Conservation (phyloP, 2,888 invertebrate species). For the Pristionchus arcanus region DNA sequence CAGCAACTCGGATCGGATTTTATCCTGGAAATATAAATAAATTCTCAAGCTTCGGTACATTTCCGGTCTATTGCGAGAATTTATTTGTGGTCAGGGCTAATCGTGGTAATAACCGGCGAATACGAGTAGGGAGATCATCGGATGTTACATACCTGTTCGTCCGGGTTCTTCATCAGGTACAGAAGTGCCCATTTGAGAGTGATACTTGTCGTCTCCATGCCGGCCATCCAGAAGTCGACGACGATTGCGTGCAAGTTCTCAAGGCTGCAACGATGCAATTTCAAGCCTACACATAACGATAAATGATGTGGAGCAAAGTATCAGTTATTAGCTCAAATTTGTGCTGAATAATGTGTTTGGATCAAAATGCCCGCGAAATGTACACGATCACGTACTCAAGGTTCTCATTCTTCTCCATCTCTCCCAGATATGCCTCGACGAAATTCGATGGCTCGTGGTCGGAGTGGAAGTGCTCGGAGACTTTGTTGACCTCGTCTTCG, state of each 20-base stretch:
- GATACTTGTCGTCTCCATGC: slow-evolving; percentile 69
- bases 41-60: too few relatives aligned
- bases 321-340: background rate
- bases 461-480: background rate
- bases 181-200: slow-evolving; percentile 65
- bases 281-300: too few relatives aligned
- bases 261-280: background rate
- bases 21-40: background rate
- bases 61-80: too few relatives aligned
- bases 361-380: background rate
- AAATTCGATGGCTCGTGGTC: slow-evolving; percentile 13
- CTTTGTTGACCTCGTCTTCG: slow-evolving; percentile 7
- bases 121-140: background rate
- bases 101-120: too few relatives aligned
- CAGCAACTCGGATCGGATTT: slow-evolving; percentile 61
- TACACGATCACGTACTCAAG: background rate
- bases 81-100: too few relatives aligned
- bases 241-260: slow-evolving; percentile 49
- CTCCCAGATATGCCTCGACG: slow-evolving; percentile 18
- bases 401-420: slow-evolving; percentile 14
- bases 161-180: slow-evolving; percentile 62
- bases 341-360: background rate
- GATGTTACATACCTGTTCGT: slow-evolving; percentile 58
- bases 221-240: slow-evolving; percentile 68
- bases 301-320: background rate